phyloP scores from a whole-genome alignment of 2,888 invertebrate genomes.

The Panorpa germanica region DNA sequence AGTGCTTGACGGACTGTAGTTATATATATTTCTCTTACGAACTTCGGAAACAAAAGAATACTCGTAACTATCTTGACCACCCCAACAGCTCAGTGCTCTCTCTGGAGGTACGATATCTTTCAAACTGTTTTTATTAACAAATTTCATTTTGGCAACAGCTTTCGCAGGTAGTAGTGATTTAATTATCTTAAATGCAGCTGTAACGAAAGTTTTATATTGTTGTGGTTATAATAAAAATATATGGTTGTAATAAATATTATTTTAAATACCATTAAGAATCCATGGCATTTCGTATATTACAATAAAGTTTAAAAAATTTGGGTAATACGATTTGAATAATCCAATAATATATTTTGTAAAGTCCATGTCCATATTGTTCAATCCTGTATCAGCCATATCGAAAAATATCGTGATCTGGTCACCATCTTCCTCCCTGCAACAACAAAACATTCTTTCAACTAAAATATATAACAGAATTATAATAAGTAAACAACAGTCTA shows the following conservation, averaged over 20 bases:
- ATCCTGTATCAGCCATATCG: conserved; percentile 75
- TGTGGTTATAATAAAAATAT: neutral
- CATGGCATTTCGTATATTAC: conserved; percentile 88
- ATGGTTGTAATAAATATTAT: conserved; percentile 6
- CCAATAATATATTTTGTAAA: conserved; percentile 72
- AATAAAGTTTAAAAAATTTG: conserved; percentile 71
- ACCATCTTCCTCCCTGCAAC: conserved; percentile 54
- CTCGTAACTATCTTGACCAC: conserved; percentile 53
- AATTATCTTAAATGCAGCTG: conserved; percentile 80
- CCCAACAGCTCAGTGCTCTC: conserved; percentile 62
- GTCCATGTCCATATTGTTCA: conserved; percentile 83
- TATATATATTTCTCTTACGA: conserved; percentile 14
- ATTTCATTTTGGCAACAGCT: conserved; percentile 75
- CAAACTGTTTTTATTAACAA: conserved; percentile 55
- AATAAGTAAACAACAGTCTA: too few relatives aligned
- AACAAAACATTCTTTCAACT: too few relatives aligned
- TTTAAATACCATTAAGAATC: conserved; percentile 54
- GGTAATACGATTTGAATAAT: conserved; percentile 77
- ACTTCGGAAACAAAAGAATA: conserved; percentile 52
- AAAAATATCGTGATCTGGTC: conserved; percentile 70
- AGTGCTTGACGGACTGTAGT: too few relatives aligned
- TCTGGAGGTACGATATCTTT: conserved; percentile 54
- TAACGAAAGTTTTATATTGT: conserved; percentile 15
- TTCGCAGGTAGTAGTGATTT: conserved; percentile 73
- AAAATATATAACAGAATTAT: too few relatives aligned